Evolutionary conservation across 2,797 vertebrate genomes (phyloP).

Genomic region (Sphaeramia orbicularis): DNA sequence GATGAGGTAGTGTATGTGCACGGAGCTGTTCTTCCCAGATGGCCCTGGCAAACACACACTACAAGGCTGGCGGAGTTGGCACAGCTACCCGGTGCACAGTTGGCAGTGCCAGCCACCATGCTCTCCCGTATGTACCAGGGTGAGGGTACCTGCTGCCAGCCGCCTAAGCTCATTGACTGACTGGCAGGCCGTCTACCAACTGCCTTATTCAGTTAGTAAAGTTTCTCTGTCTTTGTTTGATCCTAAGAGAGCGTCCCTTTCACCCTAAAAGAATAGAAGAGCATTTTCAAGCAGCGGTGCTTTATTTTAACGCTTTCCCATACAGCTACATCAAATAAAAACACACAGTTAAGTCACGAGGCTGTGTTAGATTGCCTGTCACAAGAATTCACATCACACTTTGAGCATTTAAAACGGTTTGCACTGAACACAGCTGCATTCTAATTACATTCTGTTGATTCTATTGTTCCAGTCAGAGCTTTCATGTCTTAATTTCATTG

Average conservation of each 20-base stretch:
- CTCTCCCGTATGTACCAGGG: constrained; percentile 72
- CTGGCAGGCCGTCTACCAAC: constrained; percentile 59
- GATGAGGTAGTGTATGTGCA: constrained; percentile 67
- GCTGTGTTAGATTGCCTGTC: constrained; percentile 34
- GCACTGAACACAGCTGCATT: constrained; percentile 46
- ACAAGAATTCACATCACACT: constrained; percentile 40
- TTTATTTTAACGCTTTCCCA: background rate
- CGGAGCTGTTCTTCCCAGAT: constrained; percentile 80
- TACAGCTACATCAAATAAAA: constrained; percentile 18
- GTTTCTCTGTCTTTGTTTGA: constrained; percentile 43
- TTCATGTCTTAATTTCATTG: constrained; percentile 73
- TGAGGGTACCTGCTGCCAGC: constrained; percentile 78
- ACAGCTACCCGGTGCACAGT: constrained; percentile 69
- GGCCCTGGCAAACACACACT: constrained; percentile 77
- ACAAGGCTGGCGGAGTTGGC: constrained; percentile 80
- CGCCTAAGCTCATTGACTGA: constrained; percentile 70
- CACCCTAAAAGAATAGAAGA: constrained; percentile 16
- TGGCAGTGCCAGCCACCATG: constrained; percentile 76
- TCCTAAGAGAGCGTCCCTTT: constrained; percentile 25
- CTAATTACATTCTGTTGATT: constrained; percentile 50
- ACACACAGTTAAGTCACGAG: constrained; percentile 12
- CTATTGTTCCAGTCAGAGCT: constrained; percentile 61
- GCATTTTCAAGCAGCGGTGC: constrained; percentile 6
- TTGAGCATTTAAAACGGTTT: constrained; percentile 37
- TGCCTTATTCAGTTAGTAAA: constrained; percentile 52